These are phyloP conservation scores for Cervus canadensis DNA, from an alignment of 2,113 vertebrate species.

Conservation along the genomic window DNA sequence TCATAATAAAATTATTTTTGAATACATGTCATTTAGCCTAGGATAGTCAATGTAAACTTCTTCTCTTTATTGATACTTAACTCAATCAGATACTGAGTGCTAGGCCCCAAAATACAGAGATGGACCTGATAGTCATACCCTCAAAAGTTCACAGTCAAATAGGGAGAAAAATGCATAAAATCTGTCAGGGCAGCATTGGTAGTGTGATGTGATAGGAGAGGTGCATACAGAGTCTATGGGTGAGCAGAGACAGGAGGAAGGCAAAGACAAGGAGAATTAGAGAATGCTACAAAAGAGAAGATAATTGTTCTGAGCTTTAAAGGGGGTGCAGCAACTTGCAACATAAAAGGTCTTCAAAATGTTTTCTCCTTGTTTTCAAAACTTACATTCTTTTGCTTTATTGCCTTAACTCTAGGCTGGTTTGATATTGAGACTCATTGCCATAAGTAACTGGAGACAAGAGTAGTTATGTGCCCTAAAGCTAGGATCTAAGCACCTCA, in stretches of 20 bases:
- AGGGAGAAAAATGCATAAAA: neutral
- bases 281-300: neutral
- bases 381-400: neutral
- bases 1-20: neutral
- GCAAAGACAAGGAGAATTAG: neutral
- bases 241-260: neutral
- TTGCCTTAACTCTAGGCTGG: neutral
- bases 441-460: neutral
- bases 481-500: neutral
- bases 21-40: neutral
- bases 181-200: neutral
- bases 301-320: neutral
- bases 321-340: neutral
- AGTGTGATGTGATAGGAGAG: neutral
- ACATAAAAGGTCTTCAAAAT: neutral
- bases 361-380: neutral
- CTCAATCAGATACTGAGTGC: neutral
- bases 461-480: neutral
- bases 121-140: neutral
- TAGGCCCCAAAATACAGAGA: neutral
- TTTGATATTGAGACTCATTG: neutral
- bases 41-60: neutral
- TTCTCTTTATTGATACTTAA: neutral
- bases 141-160: neutral
- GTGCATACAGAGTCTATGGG: neutral